Base-by-base conservation (phyloP, 2,888 invertebrate genomes). In the Cabera pusaria region DNA sequence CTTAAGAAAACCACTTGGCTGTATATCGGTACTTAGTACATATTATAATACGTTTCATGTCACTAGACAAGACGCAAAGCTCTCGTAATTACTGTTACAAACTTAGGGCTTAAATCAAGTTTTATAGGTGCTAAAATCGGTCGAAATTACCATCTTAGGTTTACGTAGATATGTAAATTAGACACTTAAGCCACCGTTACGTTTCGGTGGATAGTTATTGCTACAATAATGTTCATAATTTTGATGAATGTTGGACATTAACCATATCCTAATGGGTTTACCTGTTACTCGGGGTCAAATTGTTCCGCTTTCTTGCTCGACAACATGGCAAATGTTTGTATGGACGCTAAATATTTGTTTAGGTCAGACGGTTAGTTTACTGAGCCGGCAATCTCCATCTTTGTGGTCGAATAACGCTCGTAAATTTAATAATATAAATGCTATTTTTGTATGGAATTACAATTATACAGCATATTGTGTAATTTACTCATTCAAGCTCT, bases 1-100 rank as follows among this genome's bases (percentile, higher is more conserved):
- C 48, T 53, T 38, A 59, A 58, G 59, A 56, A 63, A 59, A 49
- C 62, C 64, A 65, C 61, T 64, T 42, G 27, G 51, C 33, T 45
- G 55, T 51, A 39, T 50, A 47, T 56, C 25, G 40, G 23, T 40
- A 33, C 17, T 10, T 22, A 19, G 28, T 22, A 20, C 22, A 33
- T 41, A 37, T 47, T 41, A 45, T 34, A 43, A 45, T 48, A 22
- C 45, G 38, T 48, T 51, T 55, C 52, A 49, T 45, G 44, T 48
- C 37, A 52, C 52, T 40, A 38, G 27, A 29, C 48, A 44, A 35
- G 24, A 34, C 44, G 18, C 45, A 42, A 45, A 50, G 38, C 44
- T 40, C 32, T 32, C 38, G 41, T 53, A 53, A 50, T 50, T 35
- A 35, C 40, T 42, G 48, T 46, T 48, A 22, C 40, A 39, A 48